These are phyloP conservation scores for Delichon dasypus DNA, from an alignment of 2,797 vertebrate species.

Conservation along the genomic window DNA sequence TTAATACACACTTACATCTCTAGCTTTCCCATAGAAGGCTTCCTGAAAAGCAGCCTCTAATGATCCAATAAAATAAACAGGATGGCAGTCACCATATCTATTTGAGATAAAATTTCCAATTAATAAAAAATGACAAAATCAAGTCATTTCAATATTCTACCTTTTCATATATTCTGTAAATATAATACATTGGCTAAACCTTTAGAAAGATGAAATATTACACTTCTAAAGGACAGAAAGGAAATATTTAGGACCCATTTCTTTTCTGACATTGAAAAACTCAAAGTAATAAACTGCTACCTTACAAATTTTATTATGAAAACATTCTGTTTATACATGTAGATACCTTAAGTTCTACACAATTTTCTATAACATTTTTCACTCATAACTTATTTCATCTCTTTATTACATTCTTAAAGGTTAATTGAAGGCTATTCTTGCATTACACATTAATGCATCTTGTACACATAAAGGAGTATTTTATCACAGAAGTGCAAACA, in stretches of 20 bases:
- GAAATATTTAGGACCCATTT: neutral
- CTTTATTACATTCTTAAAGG: neutral
- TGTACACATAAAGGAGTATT: neutral
- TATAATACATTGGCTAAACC: neutral
- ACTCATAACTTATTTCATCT: neutral
- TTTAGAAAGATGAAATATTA: neutral
- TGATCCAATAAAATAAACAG: slow-evolving; percentile 98
- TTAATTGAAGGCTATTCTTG: neutral
- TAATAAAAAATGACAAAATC: neutral
- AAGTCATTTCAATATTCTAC: neutral
- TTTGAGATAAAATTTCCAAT: slow-evolving; percentile 52
- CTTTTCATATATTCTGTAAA: neutral
- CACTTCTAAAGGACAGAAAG: neutral
- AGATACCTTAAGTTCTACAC: neutral
- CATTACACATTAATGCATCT: neutral
- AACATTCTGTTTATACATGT: neutral
- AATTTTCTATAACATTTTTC: neutral
- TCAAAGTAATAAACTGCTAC: neutral
- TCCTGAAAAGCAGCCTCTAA: slow-evolving; percentile 99
- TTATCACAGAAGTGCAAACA: neutral
- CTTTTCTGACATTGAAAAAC: neutral
- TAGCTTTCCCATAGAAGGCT: slow-evolving; percentile 98
- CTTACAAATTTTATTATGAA: neutral
- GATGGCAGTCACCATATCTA: slow-evolving; percentile 98
- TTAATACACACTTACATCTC: slow-evolving; percentile 90